Base-by-base conservation (phyloP, 2,888 invertebrate species). In the Entomobrya proxima region DNA sequence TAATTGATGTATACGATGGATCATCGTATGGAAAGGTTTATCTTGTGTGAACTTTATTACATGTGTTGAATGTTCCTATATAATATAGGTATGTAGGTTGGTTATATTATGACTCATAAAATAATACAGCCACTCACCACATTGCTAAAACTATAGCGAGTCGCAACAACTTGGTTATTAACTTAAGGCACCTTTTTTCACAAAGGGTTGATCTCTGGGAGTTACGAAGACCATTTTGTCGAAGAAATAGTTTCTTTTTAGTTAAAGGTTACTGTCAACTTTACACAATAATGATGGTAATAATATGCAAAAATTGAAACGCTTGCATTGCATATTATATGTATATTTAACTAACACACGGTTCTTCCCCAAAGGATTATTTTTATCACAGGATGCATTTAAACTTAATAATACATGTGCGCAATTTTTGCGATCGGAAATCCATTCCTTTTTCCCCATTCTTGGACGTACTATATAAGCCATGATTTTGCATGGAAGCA, bases 181-280 rank as follows among this genome's bases (percentile, higher is more conserved):
- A 78, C 77, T 64, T 18, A 40, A 78, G 40, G 40, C 61, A 64
- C 72, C 40, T 67, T 47, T 2, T 52, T 52, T 30, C 18, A 81
- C 81, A 81, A 81, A 81, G 74, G 81, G 58, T 44, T 81, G 81
- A 81, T 81, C 81, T 72, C 81, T 81, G 81, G 72, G 81, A 81
- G 81, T 81, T 81, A 81, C 81, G 72, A 74, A 81, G 58, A 74
- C 35, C 67, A 44, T 72, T 47, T 81, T 58, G 37, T 44, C 30
- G 55, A 35, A 52, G 44, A 81, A 72, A 81, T 52, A n/a, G 58
- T 40, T n/a, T 37, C 72, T 27, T 52, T 72, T 81, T 27, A 72
- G 52, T 81, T 40, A 74, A 55, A 81, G 81, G 81, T 81, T 72
- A 81, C 81, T 74, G 58, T 81, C 81, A 81, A 30, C 15, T 69